Evolutionary conservation across 2,113 vertebrate genomes (phyloP).

Genomic region (Carassius auratus): DNA sequence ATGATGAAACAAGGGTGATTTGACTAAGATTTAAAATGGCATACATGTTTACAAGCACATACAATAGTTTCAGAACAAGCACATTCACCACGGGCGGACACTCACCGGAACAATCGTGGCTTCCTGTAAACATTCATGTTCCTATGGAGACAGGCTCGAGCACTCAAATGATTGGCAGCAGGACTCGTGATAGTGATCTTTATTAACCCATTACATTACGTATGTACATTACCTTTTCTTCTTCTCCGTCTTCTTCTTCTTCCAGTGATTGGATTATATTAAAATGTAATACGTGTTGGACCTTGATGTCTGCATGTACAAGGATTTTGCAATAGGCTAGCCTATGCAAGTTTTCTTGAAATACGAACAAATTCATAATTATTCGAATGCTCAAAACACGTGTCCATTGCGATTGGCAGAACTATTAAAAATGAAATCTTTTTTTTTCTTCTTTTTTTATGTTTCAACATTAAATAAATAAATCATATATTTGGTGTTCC

Average conservation of each 20-base stretch:
- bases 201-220: not conserved
- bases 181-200: not conserved
- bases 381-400: no score
- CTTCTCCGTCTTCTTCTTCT: no score
- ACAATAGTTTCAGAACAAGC: not conserved
- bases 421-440: no score
- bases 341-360: no score
- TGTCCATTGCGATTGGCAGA: no score
- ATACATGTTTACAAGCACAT: not conserved
- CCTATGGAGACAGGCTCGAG: conserved; percentile 64
- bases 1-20: not conserved
- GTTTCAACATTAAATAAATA: not conserved
- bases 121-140: conserved; percentile 67
- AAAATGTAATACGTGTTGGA: no score
- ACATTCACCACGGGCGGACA: not conserved
- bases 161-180: conserved; percentile 38
- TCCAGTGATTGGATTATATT: no score
- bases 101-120: conserved; percentile 6
- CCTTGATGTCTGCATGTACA: no score
- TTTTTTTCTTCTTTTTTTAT: no score
- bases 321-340: not conserved
- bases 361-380: no score
- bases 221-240: no score
- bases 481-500: not conserved
- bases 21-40: not conserved